Evolutionary conservation across 2,113 vertebrate species (phyloP), one percentile per base, ranked within the genome.

Genomic region (Oxyura jamaicensis): DNA sequence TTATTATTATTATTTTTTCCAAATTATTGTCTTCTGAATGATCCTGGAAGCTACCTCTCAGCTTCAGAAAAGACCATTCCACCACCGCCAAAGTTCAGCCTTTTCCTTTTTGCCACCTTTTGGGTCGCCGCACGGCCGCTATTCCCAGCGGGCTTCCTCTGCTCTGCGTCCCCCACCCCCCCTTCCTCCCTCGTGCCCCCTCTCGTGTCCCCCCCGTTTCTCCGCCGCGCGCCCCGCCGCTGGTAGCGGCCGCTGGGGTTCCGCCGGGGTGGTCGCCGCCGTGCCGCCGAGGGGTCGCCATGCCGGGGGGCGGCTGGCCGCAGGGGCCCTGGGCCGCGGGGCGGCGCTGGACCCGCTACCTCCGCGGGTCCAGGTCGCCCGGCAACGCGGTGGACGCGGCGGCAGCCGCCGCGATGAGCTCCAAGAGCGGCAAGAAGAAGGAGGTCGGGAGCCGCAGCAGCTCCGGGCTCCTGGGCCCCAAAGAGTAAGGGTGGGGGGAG

Each of bases 311-410:
- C 11, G 6, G 35, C n/a, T 25, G 66, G 50, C 35, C 42, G 1
- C 23, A 2, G 28, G 36, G 14, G 23, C 10, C 33, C 18, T 33
- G 72, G 65, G n/a, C 56, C 53, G 46, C 75, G 5, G 74, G 82
- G 83, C 68, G 89, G 75, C 55, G 75, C 68, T 60, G 52, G 52
- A 8, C 14, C 20, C 59, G 44, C 44, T 7, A 4, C 59, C 25
- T 39, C 8, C 25, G 12, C 16, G 33, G 10, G 31, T 14, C 36
- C 22, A 13, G 8, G 89, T 96, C 55, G 31, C 96, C 76, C 21
- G 74, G 96, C 96, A 96, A 97, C 96, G n/a, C 7, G n/a, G 22
- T 1, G 85, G 85, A 96, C 94, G 94, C 96, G 74, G 63, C 18
- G 60, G 44, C 6, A 3, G 19, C 17, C 11, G n/a, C 33, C 8